Evolutionary conservation across 1,140 invertebrate species (phyloP).

Genomic region (Tetranychus urticae): DNA sequence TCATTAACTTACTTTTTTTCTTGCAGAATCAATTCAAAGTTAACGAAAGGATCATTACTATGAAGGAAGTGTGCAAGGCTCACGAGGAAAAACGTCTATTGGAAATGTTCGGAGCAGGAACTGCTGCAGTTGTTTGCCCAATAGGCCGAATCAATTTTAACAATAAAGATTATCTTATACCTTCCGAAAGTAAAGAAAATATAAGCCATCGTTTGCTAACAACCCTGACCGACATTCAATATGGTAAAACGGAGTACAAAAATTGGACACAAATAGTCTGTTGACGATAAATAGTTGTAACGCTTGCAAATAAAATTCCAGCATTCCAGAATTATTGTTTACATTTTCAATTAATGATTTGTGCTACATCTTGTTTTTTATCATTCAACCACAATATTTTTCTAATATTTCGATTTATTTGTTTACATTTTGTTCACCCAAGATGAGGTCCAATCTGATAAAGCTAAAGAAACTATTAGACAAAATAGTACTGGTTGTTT

Average conservation of each 20-base stretch:
- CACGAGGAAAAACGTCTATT: conserved; percentile 51
- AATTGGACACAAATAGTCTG: not conserved
- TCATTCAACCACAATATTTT: not conserved
- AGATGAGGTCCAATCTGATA: conserved; percentile 91
- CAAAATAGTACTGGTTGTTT: conserved; percentile 79
- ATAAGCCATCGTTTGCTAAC: conserved; percentile 5
- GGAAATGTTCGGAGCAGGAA: conserved; percentile 83
- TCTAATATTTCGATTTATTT: too few relatives aligned
- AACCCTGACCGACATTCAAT: conserved; percentile 12
- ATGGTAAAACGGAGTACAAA: conserved; percentile 5
- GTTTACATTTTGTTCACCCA: not conserved
- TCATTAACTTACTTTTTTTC: conserved; percentile 3
- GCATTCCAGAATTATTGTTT: too few relatives aligned
- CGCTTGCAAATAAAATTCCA: too few relatives aligned
- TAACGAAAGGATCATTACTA: conserved; percentile 55
- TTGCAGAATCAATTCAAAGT: conserved; percentile 49
- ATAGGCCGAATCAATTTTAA: conserved; percentile 52
- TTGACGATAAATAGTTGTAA: too few relatives aligned
- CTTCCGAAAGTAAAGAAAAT: conserved; percentile 3
- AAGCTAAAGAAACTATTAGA: conserved; percentile 72
- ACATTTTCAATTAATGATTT: not conserved
- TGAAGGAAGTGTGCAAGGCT: conserved; percentile 50
- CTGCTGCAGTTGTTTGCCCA: conserved; percentile 74
- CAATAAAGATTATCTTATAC: conserved; percentile 22
- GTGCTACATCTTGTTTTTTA: not conserved